Conservation (phyloP, 2,797 vertebrate genomes). For the Phataginus tricuspis region DNA sequence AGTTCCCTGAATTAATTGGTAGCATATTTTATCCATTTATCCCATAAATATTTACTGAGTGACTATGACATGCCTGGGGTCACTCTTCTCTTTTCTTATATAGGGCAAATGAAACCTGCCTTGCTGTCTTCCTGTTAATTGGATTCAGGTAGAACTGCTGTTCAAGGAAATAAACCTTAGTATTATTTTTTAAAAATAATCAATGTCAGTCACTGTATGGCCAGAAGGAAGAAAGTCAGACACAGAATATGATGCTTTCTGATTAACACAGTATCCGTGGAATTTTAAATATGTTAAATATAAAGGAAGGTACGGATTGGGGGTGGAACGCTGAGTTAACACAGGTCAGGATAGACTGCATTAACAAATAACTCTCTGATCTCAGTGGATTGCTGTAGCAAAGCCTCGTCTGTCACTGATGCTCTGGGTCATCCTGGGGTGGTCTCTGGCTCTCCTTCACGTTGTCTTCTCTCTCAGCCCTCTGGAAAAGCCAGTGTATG, state of each 20-base stretch:
- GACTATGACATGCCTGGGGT: background rate
- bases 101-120: background rate
- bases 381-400: background rate
- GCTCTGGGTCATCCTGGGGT: background rate
- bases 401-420: background rate
- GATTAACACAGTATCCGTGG: background rate
- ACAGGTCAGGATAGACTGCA: background rate
- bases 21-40: background rate
- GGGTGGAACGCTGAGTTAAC: background rate
- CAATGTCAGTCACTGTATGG: background rate
- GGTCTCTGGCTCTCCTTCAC: background rate
- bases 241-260: constrained; percentile 20
- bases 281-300: background rate
- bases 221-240: background rate
- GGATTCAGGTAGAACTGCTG: background rate
- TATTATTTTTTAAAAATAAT: background rate
- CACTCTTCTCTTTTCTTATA: background rate
- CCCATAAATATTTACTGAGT: background rate
- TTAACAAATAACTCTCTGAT: background rate
- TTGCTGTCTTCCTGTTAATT: background rate
- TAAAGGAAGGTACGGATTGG: background rate
- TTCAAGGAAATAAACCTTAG: constrained; percentile 18
- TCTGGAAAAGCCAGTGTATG: background rate
- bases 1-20: background rate
- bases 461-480: background rate